phyloP scores from a whole-genome alignment of 1,140 invertebrate species.

The Oryzaephilus surinamensis region DNA sequence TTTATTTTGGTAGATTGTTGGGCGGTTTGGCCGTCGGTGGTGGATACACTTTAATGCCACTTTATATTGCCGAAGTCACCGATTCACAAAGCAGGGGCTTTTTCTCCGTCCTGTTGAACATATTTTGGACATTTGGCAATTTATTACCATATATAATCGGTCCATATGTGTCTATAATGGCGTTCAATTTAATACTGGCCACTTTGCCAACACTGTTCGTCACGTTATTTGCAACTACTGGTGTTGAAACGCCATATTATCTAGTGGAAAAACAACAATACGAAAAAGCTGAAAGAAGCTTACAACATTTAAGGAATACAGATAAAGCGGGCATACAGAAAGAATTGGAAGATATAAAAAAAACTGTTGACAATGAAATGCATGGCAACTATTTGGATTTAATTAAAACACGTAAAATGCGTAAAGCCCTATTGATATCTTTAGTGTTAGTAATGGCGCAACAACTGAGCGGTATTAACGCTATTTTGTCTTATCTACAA shows the following conservation, averaged over 20 bases:
- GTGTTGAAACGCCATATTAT: conserved; percentile 69
- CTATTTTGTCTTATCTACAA: conserved; percentile 1
- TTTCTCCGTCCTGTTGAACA: conserved; percentile 12
- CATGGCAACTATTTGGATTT: conserved; percentile 1
- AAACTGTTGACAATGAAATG: not conserved
- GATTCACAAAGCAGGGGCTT: conserved; percentile 53
- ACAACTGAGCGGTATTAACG: conserved; percentile 1
- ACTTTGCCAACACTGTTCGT: conserved; percentile 41
- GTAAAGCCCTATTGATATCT: conserved; percentile 6
- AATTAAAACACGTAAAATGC: conserved; percentile 2
- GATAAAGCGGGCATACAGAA: conserved; percentile 2
- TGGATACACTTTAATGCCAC: conserved; percentile 48
- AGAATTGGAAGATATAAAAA: not conserved
- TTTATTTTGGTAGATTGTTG: conserved; percentile 42
- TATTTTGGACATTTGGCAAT: conserved; percentile 19
- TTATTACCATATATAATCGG: conserved; percentile 21
- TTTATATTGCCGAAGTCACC: conserved; percentile 56
- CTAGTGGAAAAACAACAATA: conserved; percentile 47
- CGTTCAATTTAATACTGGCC: conserved; percentile 40
- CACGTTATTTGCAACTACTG: conserved; percentile 35
- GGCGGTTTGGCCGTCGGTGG: conserved; percentile 56
- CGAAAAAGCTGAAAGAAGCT: conserved; percentile 47
- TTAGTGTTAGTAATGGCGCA: not conserved
- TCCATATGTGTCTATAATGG: conserved; percentile 23
- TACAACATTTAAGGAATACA: conserved; percentile 33